Evolutionary conservation across 2,888 invertebrate species (phyloP).

Genomic region (Metopia argyrocephala): DNA sequence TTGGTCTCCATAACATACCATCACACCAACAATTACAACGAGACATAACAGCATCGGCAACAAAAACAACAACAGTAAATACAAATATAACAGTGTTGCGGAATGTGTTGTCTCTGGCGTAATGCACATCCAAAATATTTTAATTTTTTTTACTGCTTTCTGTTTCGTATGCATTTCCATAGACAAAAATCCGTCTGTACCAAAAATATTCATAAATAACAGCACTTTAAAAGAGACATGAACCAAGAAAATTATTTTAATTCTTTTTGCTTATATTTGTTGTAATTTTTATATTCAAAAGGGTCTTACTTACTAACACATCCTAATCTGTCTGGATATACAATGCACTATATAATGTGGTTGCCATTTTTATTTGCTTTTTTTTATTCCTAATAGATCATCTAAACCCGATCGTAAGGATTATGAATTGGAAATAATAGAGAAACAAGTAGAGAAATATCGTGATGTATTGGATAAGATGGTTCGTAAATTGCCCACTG

Average conservation of each 20-base stretch:
- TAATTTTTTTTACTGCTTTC: neutral
- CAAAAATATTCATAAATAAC: neutral
- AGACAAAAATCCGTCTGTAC: neutral
- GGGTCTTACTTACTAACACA: too few species aligned
- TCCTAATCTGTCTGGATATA: neutral
- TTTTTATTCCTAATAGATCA: slow-evolving; percentile 60
- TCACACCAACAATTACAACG: slow-evolving; percentile 8
- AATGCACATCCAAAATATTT: slow-evolving; percentile 30
- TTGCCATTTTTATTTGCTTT: too few species aligned
- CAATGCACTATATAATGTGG: too few species aligned
- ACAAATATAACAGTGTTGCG: slow-evolving; percentile 15
- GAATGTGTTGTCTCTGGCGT: slow-evolving; percentile 48
- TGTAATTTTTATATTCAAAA: slow-evolving; percentile 48
- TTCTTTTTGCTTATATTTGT: slow-evolving; percentile 24
- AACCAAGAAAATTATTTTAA: slow-evolving; percentile 26
- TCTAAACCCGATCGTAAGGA: slow-evolving; percentile 73
- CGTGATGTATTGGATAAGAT: slow-evolving; percentile 78
- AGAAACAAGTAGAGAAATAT: slow-evolving; percentile 77
- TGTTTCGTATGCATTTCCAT: neutral
- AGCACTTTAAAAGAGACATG: neutral
- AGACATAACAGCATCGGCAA: neutral
- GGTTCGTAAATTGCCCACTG: slow-evolving; percentile 76
- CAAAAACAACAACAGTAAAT: neutral
- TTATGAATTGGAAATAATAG: slow-evolving; percentile 75
- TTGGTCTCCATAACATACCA: neutral